Conservation (phyloP, 2,888 invertebrate species). For the Pharmacophagus antenor region DNA sequence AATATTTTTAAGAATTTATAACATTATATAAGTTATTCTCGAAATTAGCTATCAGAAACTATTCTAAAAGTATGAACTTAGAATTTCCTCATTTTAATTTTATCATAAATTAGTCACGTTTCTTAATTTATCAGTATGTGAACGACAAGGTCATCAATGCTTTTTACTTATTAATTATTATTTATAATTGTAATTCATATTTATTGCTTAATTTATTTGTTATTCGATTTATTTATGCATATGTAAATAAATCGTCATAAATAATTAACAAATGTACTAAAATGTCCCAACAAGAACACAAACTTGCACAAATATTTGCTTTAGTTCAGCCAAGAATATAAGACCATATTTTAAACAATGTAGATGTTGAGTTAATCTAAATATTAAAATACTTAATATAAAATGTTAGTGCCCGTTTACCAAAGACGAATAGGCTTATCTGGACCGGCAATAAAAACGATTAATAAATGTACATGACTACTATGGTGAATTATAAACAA, state of each 20-base stretch:
- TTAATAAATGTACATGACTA: slow-evolving; percentile 21
- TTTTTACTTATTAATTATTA: too few relatives aligned
- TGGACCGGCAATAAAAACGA: slow-evolving; percentile 17
- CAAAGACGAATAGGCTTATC: slow-evolving; percentile 4
- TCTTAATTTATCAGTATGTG: too few relatives aligned
- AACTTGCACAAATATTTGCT: background rate
- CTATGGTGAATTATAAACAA: slow-evolving; percentile 35
- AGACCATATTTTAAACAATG: background rate
- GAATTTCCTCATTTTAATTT: too few relatives aligned
- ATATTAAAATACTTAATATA: background rate
- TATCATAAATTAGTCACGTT: too few relatives aligned
- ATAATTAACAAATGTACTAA: background rate
- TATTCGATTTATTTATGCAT: background rate
- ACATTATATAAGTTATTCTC: too few relatives aligned
- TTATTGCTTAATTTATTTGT: too few relatives aligned
- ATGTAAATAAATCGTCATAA: background rate
- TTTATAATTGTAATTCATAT: too few relatives aligned
- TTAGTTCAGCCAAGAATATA: background rate
- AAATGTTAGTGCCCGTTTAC: background rate
- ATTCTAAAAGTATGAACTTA: too few relatives aligned
- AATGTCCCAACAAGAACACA: background rate
- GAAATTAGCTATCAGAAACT: too few relatives aligned
- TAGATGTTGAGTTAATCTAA: background rate
- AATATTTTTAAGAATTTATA: too few relatives aligned
- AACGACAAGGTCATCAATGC: too few relatives aligned